A percentile compares a stretch with the other conserved stretches of the same genome.
phyloP scores from a whole-genome alignment of 2,797 vertebrate species.

The Arvicola amphibius region DNA sequence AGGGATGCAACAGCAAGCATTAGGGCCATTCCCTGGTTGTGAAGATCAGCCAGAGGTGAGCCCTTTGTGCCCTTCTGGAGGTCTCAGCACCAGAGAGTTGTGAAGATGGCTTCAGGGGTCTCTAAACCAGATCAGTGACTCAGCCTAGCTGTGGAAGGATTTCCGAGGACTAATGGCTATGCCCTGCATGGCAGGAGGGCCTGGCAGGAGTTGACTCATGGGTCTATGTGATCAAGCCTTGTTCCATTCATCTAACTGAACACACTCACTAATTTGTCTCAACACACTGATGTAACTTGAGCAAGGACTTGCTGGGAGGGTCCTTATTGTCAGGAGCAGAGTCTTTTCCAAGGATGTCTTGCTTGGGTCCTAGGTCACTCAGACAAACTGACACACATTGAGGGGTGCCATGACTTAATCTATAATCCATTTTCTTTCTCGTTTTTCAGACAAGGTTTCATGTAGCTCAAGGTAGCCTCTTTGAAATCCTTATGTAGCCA shows the following conservation, averaged over 20 bases:
- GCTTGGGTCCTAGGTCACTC: background rate
- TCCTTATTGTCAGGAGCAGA: background rate
- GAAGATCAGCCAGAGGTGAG: background rate
- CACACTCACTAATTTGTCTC: background rate
- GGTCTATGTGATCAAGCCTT: background rate
- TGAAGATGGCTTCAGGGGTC: background rate
- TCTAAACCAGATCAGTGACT: background rate
- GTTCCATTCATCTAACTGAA: background rate
- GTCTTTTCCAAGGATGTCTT: background rate
- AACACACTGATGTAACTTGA: background rate
- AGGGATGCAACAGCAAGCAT: background rate
- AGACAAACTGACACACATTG: background rate
- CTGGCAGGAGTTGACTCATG: no score
- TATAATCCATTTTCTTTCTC: background rate
- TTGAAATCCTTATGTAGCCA: background rate
- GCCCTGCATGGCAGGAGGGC: background rate
- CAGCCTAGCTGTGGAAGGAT: background rate
- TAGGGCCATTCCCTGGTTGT: background rate
- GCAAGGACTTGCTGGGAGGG: background rate
- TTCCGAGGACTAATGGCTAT: background rate
- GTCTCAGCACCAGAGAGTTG: background rate
- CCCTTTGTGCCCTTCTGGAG: background rate
- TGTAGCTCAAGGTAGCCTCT: background rate
- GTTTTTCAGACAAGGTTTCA: background rate
- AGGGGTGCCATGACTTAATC: background rate